phyloP scores from a whole-genome alignment of 2,113 vertebrate species.

The Physeter macrocephalus region DNA sequence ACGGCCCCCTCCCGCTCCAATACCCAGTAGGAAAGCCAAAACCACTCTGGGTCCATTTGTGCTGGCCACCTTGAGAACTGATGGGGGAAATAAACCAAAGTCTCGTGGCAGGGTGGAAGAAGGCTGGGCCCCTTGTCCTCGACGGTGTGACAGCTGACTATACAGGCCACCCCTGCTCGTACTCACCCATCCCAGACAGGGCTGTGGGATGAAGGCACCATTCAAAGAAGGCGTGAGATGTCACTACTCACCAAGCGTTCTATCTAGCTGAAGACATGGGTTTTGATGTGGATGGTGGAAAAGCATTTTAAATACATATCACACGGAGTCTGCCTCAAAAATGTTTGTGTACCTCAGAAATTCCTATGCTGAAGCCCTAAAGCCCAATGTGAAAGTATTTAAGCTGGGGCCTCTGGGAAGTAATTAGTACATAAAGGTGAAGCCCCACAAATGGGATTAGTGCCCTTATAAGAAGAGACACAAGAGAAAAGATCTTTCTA shows the following conservation, averaged over 20 bases:
- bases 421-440: neutral
- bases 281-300: neutral
- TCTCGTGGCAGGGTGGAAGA: too few species aligned
- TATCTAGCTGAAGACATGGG: neutral
- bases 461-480: neutral
- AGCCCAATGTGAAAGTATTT: neutral
- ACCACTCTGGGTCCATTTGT: neutral
- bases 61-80: neutral
- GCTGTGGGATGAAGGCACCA: neutral
- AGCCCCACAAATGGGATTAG: neutral
- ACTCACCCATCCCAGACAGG: neutral
- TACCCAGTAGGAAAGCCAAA: neutral
- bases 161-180: neutral
- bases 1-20: accelerated
- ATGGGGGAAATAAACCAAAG: neutral
- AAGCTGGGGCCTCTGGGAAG: neutral
- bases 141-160: neutral
- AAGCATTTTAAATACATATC: neutral
- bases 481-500: neutral
- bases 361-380: neutral
- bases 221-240: too few species aligned
- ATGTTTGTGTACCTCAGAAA: too few species aligned
- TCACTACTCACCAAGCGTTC: neutral
- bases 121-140: neutral
- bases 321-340: neutral